Evolutionary conservation across 2,113 vertebrate species (phyloP).

Genomic region (Sitta europaea): DNA sequence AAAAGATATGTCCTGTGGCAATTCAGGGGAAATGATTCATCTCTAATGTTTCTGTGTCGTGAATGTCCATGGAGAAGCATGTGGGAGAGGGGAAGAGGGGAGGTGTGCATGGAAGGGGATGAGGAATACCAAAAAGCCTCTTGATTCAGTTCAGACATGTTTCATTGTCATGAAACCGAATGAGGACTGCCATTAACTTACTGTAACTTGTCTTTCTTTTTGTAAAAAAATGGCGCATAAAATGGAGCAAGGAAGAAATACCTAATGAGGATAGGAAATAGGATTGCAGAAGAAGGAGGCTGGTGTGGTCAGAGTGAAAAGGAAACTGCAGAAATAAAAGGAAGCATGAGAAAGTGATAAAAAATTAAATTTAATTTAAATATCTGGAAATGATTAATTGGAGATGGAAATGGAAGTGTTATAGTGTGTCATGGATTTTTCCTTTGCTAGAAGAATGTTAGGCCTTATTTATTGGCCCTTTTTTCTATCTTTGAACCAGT

Average conservation of each 20-base stretch:
- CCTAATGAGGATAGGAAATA: not conserved
- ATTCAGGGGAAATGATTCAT: conserved; percentile 37
- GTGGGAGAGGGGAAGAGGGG: not conserved
- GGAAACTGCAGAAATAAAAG: not conserved
- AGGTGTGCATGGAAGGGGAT: not conserved
- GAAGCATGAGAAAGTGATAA: not conserved
- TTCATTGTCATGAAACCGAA: not conserved
- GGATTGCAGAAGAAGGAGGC: not conserved
- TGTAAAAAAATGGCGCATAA: not conserved
- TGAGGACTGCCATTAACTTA: not conserved
- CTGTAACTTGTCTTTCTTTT: not conserved
- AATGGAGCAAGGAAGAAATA: not conserved
- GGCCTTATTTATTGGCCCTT: not conserved
- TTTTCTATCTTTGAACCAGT: not conserved
- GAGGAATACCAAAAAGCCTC: not conserved
- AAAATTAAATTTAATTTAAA: not conserved
- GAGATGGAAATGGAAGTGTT: not conserved
- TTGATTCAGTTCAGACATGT: not conserved
- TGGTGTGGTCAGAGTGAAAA: not conserved
- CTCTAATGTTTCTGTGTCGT: conserved; percentile 16
- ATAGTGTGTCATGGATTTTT: not conserved
- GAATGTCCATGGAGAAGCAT: not conserved
- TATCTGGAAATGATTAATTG: not conserved
- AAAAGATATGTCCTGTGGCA: conserved; percentile 44
- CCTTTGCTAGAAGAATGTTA: not conserved